Percentiles rank a stretch among this genome's conserved stretches.
phyloP scores from a whole-genome alignment of 2,113 vertebrate genomes.

The Baryphthengus martii region DNA sequence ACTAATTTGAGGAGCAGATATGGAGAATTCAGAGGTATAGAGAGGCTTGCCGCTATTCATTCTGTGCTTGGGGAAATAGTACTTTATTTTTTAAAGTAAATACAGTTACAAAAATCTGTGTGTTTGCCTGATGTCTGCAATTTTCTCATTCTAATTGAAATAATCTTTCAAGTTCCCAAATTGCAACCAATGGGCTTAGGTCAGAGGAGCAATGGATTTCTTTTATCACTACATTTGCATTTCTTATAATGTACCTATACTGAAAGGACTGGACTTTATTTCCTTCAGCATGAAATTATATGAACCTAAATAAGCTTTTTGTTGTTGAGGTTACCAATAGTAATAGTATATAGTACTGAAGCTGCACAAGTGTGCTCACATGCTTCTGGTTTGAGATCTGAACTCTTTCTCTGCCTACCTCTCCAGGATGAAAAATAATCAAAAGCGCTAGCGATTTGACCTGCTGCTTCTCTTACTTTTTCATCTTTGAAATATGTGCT shows the following conservation, averaged over 20 bases:
- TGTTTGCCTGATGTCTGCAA: not conserved
- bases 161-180: not conserved
- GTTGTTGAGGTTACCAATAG: not conserved
- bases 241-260: not conserved
- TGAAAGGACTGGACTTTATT: not conserved
- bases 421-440: conserved; percentile 13
- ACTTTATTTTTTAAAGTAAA: not conserved
- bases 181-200: not conserved
- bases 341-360: not conserved
- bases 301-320: not conserved
- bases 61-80: not conserved
- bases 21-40: not conserved
- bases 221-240: not conserved
- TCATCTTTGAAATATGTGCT: conserved; percentile 25
- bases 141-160: not conserved
- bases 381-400: not conserved
- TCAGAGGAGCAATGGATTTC: not conserved
- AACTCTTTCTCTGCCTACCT: not conserved
- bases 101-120: not conserved
- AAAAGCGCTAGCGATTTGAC: conserved; percentile 2
- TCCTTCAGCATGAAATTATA: not conserved
- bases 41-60: not conserved
- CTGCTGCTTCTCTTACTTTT: conserved; percentile 23
- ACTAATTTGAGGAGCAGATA: not conserved
- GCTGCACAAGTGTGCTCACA: not conserved